Evolutionary conservation across 2,113 vertebrate species (phyloP), one percentile per base, ranked within the genome.

Genomic region (Saccopteryx leptura): DNA sequence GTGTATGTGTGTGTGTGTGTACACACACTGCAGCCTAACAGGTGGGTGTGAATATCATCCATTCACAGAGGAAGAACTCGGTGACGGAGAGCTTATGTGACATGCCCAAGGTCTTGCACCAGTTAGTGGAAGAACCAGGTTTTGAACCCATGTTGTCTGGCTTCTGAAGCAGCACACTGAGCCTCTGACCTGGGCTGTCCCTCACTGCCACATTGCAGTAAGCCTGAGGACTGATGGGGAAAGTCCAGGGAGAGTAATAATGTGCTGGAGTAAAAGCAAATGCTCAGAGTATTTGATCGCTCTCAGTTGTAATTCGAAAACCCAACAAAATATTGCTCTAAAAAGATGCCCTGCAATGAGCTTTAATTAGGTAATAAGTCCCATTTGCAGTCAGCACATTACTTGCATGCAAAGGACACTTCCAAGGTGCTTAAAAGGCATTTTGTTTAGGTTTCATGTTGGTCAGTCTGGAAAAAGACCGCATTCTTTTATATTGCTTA

Each of bases 291-390:
- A 65, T 86, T 88, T 96, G 86, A 63, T 82, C 94, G 83, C 79
- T 93, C 95, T 93, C 21, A 52, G 7, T 94, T 89, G 91, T 91
- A 93, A 87, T 60, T 91, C 63, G 85, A 96, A 65, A 91, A 96
- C 79, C 93, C 86, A 96, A 91, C 91, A 91, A 96, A 96, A 95
- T 95, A 95, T n/a, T 79, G 74, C 93, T 96, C 82, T 56, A 71
- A 76, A 89, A 92, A 95, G 91, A 90, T 78, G 54, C 65, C 68
- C 63, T 96, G 82, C 95, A 88, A 89, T 96, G 89, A 91, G 83
- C 65, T 93, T 96, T 96, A 94, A 96, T 97, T 96, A 93, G 95
- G 56, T 90, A 85, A 54, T 89, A 91, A 95, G 89, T 85, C 93
- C 95, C 92, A 69, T 91, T 96, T 82, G 65, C 65, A 76, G 65